Conservation (phyloP, 1,140 invertebrate species). For the Pseudomyrmex gracilis region DNA sequence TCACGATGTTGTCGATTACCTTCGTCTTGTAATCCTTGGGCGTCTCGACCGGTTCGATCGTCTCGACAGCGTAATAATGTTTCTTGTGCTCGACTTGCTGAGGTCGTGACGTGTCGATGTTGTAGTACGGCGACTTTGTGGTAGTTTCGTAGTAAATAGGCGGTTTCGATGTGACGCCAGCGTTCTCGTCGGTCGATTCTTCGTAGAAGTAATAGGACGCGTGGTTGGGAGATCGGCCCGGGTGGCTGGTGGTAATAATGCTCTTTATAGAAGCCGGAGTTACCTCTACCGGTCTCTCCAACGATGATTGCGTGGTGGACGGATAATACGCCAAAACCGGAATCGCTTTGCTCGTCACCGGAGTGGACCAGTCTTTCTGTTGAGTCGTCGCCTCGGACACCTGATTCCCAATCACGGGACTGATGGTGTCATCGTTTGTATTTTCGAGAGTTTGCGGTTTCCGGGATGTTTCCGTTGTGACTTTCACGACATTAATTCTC, state of each 20-base stretch:
- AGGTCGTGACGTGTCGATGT: conserved; percentile 60
- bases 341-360: conserved; percentile 85
- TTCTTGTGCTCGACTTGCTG: conserved; percentile 66
- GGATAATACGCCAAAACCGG: conserved; percentile 87
- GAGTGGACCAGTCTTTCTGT: conserved; percentile 68
- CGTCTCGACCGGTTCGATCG: conserved; percentile 69
- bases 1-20: conserved; percentile 75
- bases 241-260: conserved; percentile 69
- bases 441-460: conserved; percentile 74
- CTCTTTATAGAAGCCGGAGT: conserved; percentile 77
- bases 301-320: conserved; percentile 85
- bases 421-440: conserved; percentile 67
- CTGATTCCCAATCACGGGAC: conserved; percentile 68
- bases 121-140: conserved; percentile 72
- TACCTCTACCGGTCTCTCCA: conserved; percentile 80
- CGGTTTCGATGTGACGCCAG: conserved; percentile 72
- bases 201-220: conserved; percentile 84
- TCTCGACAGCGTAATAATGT: conserved; percentile 78
- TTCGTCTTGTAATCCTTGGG: conserved; percentile 76
- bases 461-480: conserved; percentile 69
- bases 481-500: conserved; percentile 39
- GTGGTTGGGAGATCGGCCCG: conserved; percentile 72
- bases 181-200: conserved; percentile 81
- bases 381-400: conserved; percentile 52
- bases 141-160: conserved; percentile 79